phyloP scores from a whole-genome alignment of 2,888 invertebrate species.

The Agrotis puta region DNA sequence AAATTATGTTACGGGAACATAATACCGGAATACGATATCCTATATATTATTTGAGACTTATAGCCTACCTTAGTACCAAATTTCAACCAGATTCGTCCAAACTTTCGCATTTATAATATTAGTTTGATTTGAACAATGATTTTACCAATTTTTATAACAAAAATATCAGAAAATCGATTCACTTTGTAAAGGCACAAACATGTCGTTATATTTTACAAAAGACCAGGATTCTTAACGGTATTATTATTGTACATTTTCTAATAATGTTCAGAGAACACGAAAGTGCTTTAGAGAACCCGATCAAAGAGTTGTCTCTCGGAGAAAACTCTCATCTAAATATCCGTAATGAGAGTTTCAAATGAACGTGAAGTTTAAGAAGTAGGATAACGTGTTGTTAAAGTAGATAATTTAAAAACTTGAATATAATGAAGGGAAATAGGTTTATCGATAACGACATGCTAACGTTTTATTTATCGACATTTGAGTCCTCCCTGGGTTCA shows the following conservation, averaged over 20 bases:
- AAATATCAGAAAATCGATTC: not conserved
- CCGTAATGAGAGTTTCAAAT: slow-evolving; percentile 10
- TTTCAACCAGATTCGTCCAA: too few relatives aligned
- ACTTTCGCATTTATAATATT: too few relatives aligned
- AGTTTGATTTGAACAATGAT: not conserved
- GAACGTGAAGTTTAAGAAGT: not conserved
- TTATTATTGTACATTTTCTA: slow-evolving; percentile 45
- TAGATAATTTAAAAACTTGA: too few relatives aligned
- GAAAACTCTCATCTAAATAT: slow-evolving; percentile 1
- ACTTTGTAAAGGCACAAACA: slow-evolving; percentile 14
- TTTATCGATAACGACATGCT: too few relatives aligned
- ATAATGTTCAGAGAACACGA: slow-evolving; percentile 21
- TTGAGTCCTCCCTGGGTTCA: too few relatives aligned
- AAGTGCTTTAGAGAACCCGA: slow-evolving; percentile 34
- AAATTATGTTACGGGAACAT: too few relatives aligned
- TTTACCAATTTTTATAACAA: not conserved
- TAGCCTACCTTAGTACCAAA: too few relatives aligned
- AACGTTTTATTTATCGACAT: too few relatives aligned
- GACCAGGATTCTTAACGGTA: slow-evolving; percentile 33
- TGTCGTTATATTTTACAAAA: slow-evolving; percentile 20
- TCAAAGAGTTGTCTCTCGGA: slow-evolving; percentile 37
- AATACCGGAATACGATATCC: too few relatives aligned
- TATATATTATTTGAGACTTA: too few relatives aligned
- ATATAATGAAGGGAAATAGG: too few relatives aligned
- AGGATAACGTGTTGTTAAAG: not conserved